Conservation (phyloP, 92 coral and sea anemone species). For the Actinernus sp. region DNA sequence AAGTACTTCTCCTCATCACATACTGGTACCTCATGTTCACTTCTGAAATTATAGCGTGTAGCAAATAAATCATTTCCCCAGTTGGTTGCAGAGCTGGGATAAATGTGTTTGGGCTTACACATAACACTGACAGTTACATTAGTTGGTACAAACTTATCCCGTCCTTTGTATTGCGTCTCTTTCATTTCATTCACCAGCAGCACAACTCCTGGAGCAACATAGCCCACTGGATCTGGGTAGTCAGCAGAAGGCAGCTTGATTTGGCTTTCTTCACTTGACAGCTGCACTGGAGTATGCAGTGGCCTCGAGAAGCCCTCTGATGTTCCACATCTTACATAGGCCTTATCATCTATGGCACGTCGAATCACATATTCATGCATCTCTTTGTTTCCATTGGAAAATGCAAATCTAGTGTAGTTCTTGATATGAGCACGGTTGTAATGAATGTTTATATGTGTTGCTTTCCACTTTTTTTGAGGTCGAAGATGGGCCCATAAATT, state of each 20-base stretch:
- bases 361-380: conserved; percentile 8
- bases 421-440: conserved; percentile 28
- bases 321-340: conserved; percentile 26
- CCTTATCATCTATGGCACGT: conserved; percentile 39
- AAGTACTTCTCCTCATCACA: too few relatives aligned
- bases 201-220: too few relatives aligned
- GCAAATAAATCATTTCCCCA: conserved; percentile 40
- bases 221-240: conserved; percentile 38
- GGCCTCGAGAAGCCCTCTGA: conserved; percentile 44
- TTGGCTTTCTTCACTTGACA: neutral
- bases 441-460: conserved; percentile 12
- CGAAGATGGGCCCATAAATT: conserved; percentile 15
- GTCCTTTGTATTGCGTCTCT: neutral
- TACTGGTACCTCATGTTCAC: conserved; percentile 19
- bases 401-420: conserved; percentile 23
- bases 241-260: conserved; percentile 10
- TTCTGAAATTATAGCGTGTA: conserved; percentile 6
- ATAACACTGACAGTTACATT: conserved; percentile 22
- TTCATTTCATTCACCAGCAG: conserved; percentile 30
- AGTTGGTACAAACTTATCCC: neutral
- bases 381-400: neutral
- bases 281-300: conserved; percentile 15
- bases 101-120: conserved; percentile 31
- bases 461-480: conserved; percentile 9
- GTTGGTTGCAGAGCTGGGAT: conserved; percentile 34